Evolutionary conservation across 37 sponge, comb jelly and placozoan species (phyloP).

Genomic region (Halisarca cf. caerulea): DNA sequence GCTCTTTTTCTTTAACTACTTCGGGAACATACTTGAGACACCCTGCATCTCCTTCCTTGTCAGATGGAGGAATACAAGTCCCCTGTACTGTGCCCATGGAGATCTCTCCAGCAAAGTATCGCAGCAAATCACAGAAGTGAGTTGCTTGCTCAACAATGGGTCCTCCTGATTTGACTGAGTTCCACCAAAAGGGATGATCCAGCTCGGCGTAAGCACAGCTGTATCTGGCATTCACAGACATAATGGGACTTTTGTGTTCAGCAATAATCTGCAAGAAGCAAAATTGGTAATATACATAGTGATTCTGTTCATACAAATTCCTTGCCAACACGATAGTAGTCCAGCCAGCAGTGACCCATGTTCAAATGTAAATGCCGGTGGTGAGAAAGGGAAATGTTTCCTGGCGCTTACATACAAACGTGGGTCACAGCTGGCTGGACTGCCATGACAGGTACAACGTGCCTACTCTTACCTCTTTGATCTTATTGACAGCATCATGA

Average conservation of each 20-base stretch:
- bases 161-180: conserved; percentile 65
- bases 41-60: conserved; percentile 35
- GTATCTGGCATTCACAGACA: conserved; percentile 63
- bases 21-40: conserved; percentile 47
- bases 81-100: neutral
- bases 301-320: too few species aligned
- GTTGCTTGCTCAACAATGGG: conserved; percentile 93
- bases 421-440: too few species aligned
- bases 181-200: conserved; percentile 76
- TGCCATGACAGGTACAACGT: neutral
- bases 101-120: conserved; percentile 78
- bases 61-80: conserved; percentile 36
- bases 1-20: conserved; percentile 38
- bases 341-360: too few species aligned
- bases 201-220: conserved; percentile 63
- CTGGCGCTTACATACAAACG: too few species aligned
- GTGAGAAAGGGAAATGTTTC: too few species aligned
- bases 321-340: too few species aligned
- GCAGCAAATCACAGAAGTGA: conserved; percentile 84
- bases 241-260: conserved; percentile 31
- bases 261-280: neutral
- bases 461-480: conserved; percentile 39
- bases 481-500: conserved; percentile 74
- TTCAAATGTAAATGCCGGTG: too few species aligned
- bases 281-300: too few species aligned